A percentile compares a stretch with the other conserved stretches of the same genome.
Evolutionary conservation across 2,113 vertebrate species (phyloP).

Genomic region (Hippoglossus stenolepis): DNA sequence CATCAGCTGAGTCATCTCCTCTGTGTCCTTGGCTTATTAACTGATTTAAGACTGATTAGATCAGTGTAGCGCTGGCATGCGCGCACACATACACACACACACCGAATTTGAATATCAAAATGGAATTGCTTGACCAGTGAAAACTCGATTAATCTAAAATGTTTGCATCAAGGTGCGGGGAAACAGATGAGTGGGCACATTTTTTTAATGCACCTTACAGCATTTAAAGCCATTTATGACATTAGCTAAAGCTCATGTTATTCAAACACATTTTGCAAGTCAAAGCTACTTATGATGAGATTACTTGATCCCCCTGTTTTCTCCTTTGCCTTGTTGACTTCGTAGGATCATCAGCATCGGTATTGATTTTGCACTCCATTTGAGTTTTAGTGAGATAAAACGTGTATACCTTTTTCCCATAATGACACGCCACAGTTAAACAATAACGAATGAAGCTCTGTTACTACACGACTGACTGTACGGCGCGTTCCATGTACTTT

Average conservation of each 20-base stretch:
- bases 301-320: slow-evolving; percentile 55
- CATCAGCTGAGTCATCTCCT: slow-evolving; percentile 84
- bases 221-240: slow-evolving; percentile 80
- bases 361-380: slow-evolving; percentile 77
- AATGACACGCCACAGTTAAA: slow-evolving; percentile 5
- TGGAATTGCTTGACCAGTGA: slow-evolving; percentile 78
- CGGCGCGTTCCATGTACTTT: slow-evolving; percentile 26
- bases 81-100: slow-evolving; percentile 33
- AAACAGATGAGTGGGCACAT: slow-evolving; percentile 78
- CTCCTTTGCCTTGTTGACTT: slow-evolving; percentile 56
- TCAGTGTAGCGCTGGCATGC: slow-evolving; percentile 52
- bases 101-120: slow-evolving; percentile 82
- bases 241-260: slow-evolving; percentile 81
- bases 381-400: slow-evolving; percentile 54
- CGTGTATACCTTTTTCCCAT: slow-evolving; percentile 16
- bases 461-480: not conserved
- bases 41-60: slow-evolving; percentile 83
- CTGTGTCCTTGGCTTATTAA: slow-evolving; percentile 83
- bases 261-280: slow-evolving; percentile 78
- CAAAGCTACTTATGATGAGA: slow-evolving; percentile 74
- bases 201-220: slow-evolving; percentile 76
- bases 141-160: slow-evolving; percentile 77
- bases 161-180: slow-evolving; percentile 73
- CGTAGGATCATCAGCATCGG: slow-evolving; percentile 63
- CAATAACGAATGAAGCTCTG: slow-evolving; percentile 33